Conservation (phyloP, 2,797 vertebrate species). For the Capromys pilorides region DNA sequence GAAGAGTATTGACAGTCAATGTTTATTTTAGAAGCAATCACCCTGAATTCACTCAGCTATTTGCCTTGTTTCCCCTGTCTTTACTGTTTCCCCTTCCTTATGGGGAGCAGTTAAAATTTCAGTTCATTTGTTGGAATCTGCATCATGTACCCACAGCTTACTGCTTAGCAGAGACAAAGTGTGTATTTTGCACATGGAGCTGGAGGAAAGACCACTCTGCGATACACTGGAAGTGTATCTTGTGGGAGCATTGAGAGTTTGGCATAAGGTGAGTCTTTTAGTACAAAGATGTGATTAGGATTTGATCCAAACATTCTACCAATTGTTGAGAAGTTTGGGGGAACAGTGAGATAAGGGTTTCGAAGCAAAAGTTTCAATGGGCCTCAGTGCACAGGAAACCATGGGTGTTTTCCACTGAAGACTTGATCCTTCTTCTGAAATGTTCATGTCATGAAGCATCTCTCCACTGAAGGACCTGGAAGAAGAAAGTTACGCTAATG, state of each 20-base stretch:
- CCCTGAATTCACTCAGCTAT: not conserved
- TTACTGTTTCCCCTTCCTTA: not conserved
- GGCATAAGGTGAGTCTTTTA: not conserved
- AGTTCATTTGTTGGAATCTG: not conserved
- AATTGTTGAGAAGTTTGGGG: not conserved
- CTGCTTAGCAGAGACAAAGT: not conserved
- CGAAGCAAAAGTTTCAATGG: not conserved
- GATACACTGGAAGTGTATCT: not conserved
- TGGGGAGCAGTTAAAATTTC: not conserved
- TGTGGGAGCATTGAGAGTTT: not conserved
- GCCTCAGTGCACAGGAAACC: not conserved
- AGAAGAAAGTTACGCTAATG: not conserved
- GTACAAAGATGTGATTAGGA: not conserved
- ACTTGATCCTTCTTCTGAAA: too few relatives aligned
- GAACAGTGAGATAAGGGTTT: not conserved
- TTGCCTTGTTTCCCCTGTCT: not conserved
- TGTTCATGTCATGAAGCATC: not conserved
- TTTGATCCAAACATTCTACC: not conserved
- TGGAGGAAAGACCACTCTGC: too few relatives aligned
- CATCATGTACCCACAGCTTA: fast-evolving
- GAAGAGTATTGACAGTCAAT: not conserved
- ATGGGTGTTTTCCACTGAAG: not conserved
- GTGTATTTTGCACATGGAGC: not conserved
- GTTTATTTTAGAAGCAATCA: not conserved
- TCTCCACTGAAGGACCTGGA: not conserved